Conservation (phyloP, 2,888 invertebrate species). For the Ophonus ardosiacus region DNA sequence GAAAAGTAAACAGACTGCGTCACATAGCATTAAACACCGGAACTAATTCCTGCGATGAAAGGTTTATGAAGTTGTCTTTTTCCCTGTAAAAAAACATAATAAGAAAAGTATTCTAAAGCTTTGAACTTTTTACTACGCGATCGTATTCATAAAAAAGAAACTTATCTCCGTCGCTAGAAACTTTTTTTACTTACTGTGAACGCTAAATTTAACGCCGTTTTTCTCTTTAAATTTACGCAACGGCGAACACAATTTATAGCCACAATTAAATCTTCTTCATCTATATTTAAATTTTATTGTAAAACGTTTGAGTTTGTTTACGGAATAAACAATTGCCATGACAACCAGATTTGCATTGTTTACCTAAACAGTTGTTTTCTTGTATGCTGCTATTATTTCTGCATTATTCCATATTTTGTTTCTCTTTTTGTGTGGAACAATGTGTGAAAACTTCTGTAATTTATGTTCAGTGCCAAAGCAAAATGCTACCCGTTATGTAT, state of each 20-base stretch:
- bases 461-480: slow-evolving; percentile 58
- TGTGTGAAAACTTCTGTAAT: slow-evolving; percentile 53
- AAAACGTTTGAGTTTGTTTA: slow-evolving; percentile 40
- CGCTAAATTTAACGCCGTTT: slow-evolving; percentile 57
- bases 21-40: slow-evolving; percentile 38
- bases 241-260: slow-evolving; percentile 58
- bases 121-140: slow-evolving; percentile 53
- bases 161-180: slow-evolving; percentile 40
- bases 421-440: slow-evolving; percentile 36
- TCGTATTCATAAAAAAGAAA: slow-evolving; percentile 55
- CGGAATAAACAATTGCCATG: slow-evolving; percentile 49
- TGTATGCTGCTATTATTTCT: slow-evolving; percentile 26
- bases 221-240: slow-evolving; percentile 60
- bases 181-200: slow-evolving; percentile 56
- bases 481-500: slow-evolving; percentile 58
- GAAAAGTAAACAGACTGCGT: slow-evolving; percentile 6
- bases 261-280: slow-evolving; percentile 60
- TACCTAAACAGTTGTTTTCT: slow-evolving; percentile 13
- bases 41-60: slow-evolving; percentile 54
- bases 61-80: slow-evolving; percentile 51
- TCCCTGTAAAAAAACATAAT: slow-evolving; percentile 46
- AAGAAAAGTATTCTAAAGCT: slow-evolving; percentile 57
- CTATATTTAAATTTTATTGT: slow-evolving; percentile 61
- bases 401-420: slow-evolving; percentile 51
- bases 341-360: slow-evolving; percentile 45